phyloP scores from a whole-genome alignment of 1,140 invertebrate genomes.

The Chlorops oryzae region DNA sequence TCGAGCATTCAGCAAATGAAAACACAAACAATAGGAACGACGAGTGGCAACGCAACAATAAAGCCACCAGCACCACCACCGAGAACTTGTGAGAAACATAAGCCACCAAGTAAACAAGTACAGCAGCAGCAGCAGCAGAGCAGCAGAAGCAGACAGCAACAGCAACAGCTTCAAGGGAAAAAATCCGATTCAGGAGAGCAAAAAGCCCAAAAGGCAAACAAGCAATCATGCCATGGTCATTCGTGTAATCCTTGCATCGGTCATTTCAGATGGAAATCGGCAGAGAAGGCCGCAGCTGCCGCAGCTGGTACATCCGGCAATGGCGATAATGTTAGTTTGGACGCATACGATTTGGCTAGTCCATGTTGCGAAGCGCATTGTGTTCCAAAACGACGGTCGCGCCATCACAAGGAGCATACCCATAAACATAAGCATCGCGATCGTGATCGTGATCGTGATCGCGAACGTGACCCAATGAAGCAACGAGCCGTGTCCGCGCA shows the following conservation, averaged over 20 bases:
- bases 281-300: constrained; percentile 26
- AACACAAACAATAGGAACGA: too few relatives aligned
- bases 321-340: constrained; percentile 66
- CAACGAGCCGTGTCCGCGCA: constrained; percentile 45
- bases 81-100: constrained; percentile 42
- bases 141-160: constrained; percentile 19
- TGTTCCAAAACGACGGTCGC: constrained; percentile 64
- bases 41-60: neutral
- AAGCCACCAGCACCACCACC: constrained; percentile 40
- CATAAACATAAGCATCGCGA: constrained; percentile 55
- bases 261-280: constrained; percentile 41
- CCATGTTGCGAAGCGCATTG: constrained; percentile 78
- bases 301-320: constrained; percentile 38
- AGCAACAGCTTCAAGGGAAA: constrained; percentile 26
- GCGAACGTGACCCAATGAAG: constrained; percentile 33
- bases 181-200: constrained; percentile 11
- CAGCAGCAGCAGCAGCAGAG: constrained; percentile 22
- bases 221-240: constrained; percentile 52
- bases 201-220: constrained; percentile 29
- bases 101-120: constrained; percentile 34
- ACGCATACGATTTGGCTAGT: constrained; percentile 75
- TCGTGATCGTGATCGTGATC: constrained; percentile 41
- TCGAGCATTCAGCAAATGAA: neutral
- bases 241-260: constrained; percentile 68
- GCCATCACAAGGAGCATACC: constrained; percentile 56